phyloP scores from a whole-genome alignment of 1,140 invertebrate genomes.

The Ephestia elutella region DNA sequence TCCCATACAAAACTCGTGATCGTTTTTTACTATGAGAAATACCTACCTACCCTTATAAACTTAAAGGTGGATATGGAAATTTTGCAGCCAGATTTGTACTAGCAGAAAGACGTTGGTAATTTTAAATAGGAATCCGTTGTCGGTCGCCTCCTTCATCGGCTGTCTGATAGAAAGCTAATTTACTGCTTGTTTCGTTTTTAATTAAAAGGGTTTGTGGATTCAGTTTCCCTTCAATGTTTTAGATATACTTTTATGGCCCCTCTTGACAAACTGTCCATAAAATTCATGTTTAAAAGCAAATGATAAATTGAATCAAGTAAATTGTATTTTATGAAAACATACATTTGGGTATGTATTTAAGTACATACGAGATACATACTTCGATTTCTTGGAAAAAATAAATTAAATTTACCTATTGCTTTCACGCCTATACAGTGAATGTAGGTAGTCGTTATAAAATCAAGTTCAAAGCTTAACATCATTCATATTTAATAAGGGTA shows the following conservation, averaged over 20 bases:
- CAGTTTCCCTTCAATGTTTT: slow-evolving; percentile 7
- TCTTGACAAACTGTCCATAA: background rate
- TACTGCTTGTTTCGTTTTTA: slow-evolving; percentile 27
- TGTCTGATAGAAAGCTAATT: slow-evolving; percentile 29
- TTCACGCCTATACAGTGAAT: too few relatives aligned
- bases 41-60: too few relatives aligned
- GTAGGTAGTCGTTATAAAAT: too few relatives aligned
- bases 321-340: background rate
- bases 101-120: slow-evolving; percentile 1
- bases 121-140: slow-evolving; percentile 13
- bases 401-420: too few relatives aligned
- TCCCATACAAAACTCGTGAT: too few relatives aligned
- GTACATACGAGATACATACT: too few relatives aligned
- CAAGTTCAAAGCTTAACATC: too few relatives aligned
- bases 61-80: background rate
- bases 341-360: background rate
- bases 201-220: slow-evolving; percentile 25
- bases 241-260: slow-evolving; percentile 5
- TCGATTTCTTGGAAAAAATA: too few relatives aligned
- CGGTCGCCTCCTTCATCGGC: slow-evolving; percentile 18
- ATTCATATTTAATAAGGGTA: too few relatives aligned
- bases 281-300: background rate
- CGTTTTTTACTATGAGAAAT: too few relatives aligned
- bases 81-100: background rate
- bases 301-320: background rate